phyloP scores from a whole-genome alignment of 2,113 vertebrate species.

The Barbus barbus region DNA sequence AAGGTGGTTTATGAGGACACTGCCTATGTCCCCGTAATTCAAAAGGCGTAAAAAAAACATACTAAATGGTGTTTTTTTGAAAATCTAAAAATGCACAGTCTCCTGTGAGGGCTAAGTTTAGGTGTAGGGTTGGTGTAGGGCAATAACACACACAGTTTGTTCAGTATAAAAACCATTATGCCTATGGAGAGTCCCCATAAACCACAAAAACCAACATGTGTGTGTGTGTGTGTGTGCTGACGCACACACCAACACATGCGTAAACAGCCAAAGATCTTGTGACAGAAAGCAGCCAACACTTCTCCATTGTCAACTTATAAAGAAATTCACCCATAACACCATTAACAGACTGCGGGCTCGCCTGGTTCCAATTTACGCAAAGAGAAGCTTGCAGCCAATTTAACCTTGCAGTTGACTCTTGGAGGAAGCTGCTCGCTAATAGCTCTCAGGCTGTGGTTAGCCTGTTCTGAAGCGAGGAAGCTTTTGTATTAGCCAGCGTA shows the following conservation, averaged over 20 bases:
- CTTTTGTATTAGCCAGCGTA: slow-evolving; percentile 66
- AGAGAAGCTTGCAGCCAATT: slow-evolving; percentile 54
- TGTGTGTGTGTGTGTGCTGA: not conserved
- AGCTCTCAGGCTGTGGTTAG: slow-evolving; percentile 72
- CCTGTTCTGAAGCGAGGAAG: slow-evolving; percentile 66
- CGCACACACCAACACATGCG: too few relatives aligned
- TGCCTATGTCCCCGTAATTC: too few relatives aligned
- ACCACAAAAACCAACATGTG: too few relatives aligned
- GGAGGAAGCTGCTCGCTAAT: slow-evolving; percentile 71
- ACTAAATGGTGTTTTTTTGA: too few relatives aligned
- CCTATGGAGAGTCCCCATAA: too few relatives aligned
- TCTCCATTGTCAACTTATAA: slow-evolving; percentile 73
- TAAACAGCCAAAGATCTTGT: slow-evolving; percentile 45
- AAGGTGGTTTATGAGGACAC: too few relatives aligned
- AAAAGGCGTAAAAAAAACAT: too few relatives aligned
- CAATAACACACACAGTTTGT: too few relatives aligned
- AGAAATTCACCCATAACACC: slow-evolving; percentile 72
- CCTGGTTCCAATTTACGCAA: slow-evolving; percentile 78
- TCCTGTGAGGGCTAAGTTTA: too few relatives aligned
- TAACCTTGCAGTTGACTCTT: slow-evolving; percentile 60
- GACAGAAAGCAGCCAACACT: slow-evolving; percentile 68
- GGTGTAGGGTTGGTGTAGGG: too few relatives aligned
- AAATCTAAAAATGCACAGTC: too few relatives aligned
- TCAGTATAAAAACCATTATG: too few relatives aligned
- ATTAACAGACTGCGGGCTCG: slow-evolving; percentile 66